These are phyloP conservation scores for Rhinogobio ventralis DNA, from an alignment of 2,797 vertebrate species.

Conservation along the genomic window DNA sequence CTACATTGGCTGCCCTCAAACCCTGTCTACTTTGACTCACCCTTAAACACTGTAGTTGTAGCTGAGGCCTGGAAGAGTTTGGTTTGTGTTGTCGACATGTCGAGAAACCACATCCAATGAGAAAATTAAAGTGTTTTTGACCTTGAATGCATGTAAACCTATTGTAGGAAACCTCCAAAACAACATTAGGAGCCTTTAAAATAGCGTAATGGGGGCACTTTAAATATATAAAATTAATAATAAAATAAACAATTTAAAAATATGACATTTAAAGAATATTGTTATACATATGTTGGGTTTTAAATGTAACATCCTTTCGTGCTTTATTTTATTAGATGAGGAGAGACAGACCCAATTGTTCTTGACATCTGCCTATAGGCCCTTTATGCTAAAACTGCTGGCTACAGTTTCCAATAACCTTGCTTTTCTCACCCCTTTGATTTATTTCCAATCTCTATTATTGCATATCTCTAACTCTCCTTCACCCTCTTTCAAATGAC, in stretches of 20 bases:
- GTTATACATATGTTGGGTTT: neutral
- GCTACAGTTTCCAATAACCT: conserved; percentile 64
- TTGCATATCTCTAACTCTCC: conserved; percentile 58
- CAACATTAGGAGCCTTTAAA: neutral
- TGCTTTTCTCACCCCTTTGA: conserved; percentile 61
- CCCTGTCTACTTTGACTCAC: too few species aligned
- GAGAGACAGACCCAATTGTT: conserved; percentile 43
- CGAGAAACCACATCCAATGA: too few species aligned
- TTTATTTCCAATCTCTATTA: conserved; percentile 64
- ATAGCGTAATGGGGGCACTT: neutral
- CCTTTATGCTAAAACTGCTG: conserved; percentile 31
- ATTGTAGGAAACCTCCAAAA: neutral
- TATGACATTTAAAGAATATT: neutral
- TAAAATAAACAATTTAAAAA: neutral
- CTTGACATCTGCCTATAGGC: conserved; percentile 53
- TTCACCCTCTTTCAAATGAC: conserved; percentile 34
- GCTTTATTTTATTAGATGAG: conserved; percentile 45
- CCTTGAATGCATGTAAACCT: neutral
- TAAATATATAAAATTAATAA: neutral
- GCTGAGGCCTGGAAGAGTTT: too few species aligned
- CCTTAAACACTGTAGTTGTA: too few species aligned
- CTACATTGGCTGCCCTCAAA: too few species aligned
- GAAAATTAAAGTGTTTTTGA: neutral
- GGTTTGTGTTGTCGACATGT: too few species aligned
- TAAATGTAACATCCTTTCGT: neutral